These are phyloP conservation scores for Carterocephalus palaemon DNA, from an alignment of 2,888 invertebrate species.

Conservation along the genomic window DNA sequence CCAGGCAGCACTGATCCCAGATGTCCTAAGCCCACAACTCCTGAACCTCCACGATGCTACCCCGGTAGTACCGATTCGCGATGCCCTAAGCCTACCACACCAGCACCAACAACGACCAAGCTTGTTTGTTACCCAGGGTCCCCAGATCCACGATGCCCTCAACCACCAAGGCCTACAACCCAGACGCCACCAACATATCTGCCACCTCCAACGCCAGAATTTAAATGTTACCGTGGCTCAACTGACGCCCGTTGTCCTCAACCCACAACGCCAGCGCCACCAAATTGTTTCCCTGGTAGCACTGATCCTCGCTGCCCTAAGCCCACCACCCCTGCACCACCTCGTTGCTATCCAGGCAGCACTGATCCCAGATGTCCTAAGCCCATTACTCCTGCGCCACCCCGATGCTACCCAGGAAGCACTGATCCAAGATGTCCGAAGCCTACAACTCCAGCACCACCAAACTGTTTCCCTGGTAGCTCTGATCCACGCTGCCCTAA, in stretches of 20 bases:
- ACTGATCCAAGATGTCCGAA: slow-evolving; percentile 31
- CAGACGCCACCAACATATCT: too few species aligned
- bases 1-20: slow-evolving; percentile 29
- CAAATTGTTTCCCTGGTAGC: slow-evolving; percentile 42
- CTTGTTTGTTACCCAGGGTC: slow-evolving; percentile 42
- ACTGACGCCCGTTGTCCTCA: slow-evolving; percentile 27
- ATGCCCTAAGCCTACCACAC: slow-evolving; percentile 40
- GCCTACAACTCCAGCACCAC: slow-evolving; percentile 28
- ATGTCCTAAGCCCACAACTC: slow-evolving; percentile 29
- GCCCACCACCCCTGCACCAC: slow-evolving; percentile 31
- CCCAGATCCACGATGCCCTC: slow-evolving; percentile 37
- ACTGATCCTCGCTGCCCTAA: slow-evolving; percentile 53
- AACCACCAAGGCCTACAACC: too few species aligned
- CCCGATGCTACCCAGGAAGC: slow-evolving; percentile 22
- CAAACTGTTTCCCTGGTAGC: slow-evolving; percentile 29
- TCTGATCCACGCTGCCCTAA: slow-evolving; percentile 26
- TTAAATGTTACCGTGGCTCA: slow-evolving; percentile 25
- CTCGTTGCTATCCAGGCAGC: slow-evolving; percentile 41
- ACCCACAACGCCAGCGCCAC: slow-evolving; percentile 33
- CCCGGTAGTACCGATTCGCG: slow-evolving; percentile 54
- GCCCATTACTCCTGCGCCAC: slow-evolving; percentile 24
- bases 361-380: slow-evolving; percentile 37
- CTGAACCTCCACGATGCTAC: slow-evolving; percentile 35
- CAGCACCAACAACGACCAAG: slow-evolving; percentile 28
- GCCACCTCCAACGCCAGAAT: too few species aligned